Evolutionary conservation across 1,140 invertebrate genomes (phyloP), one percentile per base, ranked within the genome.

Genomic region (Akabosia matsudoensis): DNA sequence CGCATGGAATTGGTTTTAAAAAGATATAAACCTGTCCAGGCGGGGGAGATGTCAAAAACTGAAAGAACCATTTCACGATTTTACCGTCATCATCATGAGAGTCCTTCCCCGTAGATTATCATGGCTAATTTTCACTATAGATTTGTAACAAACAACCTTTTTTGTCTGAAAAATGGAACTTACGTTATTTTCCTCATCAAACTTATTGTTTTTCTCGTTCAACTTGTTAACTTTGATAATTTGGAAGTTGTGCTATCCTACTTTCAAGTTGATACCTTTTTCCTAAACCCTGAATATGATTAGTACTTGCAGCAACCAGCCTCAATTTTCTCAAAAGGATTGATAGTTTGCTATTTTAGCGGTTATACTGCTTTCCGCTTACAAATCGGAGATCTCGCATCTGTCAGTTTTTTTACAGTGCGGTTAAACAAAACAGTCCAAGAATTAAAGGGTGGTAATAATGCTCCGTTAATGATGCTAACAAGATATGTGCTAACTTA

Each of bases 1-100:
- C 24, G n/a, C n/a, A n/a, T n/a, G 24, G 24, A 61, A 61, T 61
- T 61, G 54, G 24, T 22, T 61, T 61, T 13, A 67, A 67, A 67
- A 67, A 30, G 61, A 67, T 67, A 67, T 24, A 67, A 67, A 67
- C 61, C 61, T 67, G 61, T 67, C 61, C 61, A 67, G 61, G 61
- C 61, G 30, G 61, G 61, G 61, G 61, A n/a, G 54, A 30, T 67
- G 61, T 67, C 61, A 67, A 67, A 67, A 67, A 7, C 4, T 13
- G 7, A 10, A 24, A 16, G 54, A 16, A 56, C 28, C 10, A 30
- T 31, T 67, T 67, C 10, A 4, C 13, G 28, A n/a, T 28, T 67
- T 13, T 30, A 67, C 31, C 61, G 1, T 67, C n/a, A 28, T 67
- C 30, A 30, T n/a, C 54, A 61, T 67, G 10, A 30, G 26, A 7